Percentiles rank a stretch among this genome's conserved stretches.
Evolutionary conservation across 2,797 vertebrate species (phyloP).

Genomic region (Setipinna tenuifilis): DNA sequence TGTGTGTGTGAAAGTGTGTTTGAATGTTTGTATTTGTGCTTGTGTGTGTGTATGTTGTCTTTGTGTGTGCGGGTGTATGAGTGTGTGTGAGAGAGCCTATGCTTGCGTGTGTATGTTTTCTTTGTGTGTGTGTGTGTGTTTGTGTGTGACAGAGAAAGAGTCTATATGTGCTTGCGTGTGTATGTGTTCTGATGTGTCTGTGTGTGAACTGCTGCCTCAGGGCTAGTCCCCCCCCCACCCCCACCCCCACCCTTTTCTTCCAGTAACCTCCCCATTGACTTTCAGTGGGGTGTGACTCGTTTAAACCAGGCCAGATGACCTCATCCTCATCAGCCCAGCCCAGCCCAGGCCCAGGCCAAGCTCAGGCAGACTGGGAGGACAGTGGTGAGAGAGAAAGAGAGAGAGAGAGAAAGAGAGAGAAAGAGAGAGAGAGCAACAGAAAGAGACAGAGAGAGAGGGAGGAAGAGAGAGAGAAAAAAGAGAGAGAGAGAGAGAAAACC

Average conservation of each 20-base stretch:
- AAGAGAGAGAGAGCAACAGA: slow-evolving; percentile 10
- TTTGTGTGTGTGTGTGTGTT: no score
- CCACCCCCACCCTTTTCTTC: neutral
- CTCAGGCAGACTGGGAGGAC: slow-evolving; percentile 22
- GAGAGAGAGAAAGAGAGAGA: slow-evolving; percentile 31
- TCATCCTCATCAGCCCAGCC: slow-evolving; percentile 20
- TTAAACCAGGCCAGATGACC: slow-evolving; percentile 34
- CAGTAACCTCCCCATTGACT: slow-evolving; percentile 23
- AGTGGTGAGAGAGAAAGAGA: slow-evolving; percentile 6
- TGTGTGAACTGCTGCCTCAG: slow-evolving; percentile 9
- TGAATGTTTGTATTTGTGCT: no score
- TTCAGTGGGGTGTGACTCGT: slow-evolving; percentile 40
- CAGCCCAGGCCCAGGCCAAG: neutral
- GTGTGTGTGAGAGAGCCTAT: no score
- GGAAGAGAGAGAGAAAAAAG: neutral
- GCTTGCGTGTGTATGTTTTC: no score
- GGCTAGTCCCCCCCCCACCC: neutral
- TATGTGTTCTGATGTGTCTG: neutral
- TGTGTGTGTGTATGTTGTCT: no score
- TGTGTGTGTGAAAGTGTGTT: no score
- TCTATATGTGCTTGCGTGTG: neutral
- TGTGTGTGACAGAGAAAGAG: no score
- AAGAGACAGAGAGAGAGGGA: neutral
- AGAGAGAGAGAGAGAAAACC: neutral
- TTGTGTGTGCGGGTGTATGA: no score